Evolutionary conservation across 2,888 invertebrate genomes (phyloP), one percentile per base, ranked within the genome.

Genomic region (Melinopterus prodromus): DNA sequence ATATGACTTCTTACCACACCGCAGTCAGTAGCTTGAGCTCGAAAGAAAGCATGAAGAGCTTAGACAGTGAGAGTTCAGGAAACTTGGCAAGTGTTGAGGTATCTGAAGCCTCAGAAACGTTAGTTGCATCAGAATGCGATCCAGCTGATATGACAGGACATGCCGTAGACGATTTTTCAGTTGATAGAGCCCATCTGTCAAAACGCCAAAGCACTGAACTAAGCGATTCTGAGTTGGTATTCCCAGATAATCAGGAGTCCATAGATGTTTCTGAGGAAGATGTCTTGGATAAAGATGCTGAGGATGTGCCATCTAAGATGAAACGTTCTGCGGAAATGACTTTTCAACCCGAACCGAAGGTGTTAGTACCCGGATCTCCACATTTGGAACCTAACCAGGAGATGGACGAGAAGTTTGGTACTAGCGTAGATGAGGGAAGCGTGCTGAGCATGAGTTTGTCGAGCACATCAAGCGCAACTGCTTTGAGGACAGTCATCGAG

Each of bases 311-410:
- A 36, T 93, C 93, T 9, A 90, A 91, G 87, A 97, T 97, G 97
- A 97, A 97, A 87, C 91, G 97, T 81, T 97, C 97, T 0, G 95
- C 95, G 84, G 97, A 97, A 90, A 97, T 97, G 97, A 94, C 96
- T 81, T 97, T 97, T 87, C 94, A 93, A 84, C 95, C 95, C 4
- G 91, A 92, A 82, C 88, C 90, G 5, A 91, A 91, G 85, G 86
- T 86, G 35, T 82, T 88, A 70, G 88, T 87, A 81, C 84, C 87
- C 15, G 87, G 92, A 83, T 92, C 92, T 12, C 92, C 92, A 79
- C 89, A 86, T 81, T 85, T 90, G 6, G 87, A 91, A 12, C 89
- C 90, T 84, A 86, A 87, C 82, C 85, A 85, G 78, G 91, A 91
- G 80, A 84, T 87, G 1, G 92, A 92, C 76, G 90, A 92, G 85